Evolutionary conservation across 2,797 vertebrate genomes (phyloP).

Genomic region (Pagetopsis macropterus): DNA sequence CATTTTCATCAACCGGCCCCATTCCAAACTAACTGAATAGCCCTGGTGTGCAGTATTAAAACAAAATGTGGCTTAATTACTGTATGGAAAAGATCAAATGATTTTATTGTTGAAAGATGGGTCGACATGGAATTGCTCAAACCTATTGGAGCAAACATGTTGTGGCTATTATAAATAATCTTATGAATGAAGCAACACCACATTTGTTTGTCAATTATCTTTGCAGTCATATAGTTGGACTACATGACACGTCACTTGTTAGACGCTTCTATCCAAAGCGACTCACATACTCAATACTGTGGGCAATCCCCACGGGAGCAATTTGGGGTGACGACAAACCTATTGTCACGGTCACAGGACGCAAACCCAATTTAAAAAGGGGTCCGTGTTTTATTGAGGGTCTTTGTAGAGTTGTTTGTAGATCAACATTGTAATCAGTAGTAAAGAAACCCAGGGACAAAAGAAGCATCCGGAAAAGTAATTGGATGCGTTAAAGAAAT

Average conservation of each 20-base stretch:
- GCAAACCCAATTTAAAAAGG: not conserved
- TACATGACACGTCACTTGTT: not conserved
- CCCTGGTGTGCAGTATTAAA: not conserved
- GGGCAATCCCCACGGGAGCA: no score
- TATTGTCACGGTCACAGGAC: not conserved
- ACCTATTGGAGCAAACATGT: not conserved
- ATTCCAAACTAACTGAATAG: no score
- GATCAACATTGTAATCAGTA: not conserved
- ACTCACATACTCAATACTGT: no score
- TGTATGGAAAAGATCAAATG: not conserved
- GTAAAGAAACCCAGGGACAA: no score
- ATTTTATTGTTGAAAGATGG: not conserved
- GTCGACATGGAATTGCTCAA: not conserved
- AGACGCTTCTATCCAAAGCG: no score
- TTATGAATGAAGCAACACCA: not conserved
- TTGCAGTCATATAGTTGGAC: not conserved
- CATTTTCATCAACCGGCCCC: no score
- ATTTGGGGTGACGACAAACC: not conserved
- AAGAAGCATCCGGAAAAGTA: not conserved
- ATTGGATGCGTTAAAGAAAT: not conserved
- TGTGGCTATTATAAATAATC: not conserved
- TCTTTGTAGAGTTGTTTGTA: not conserved
- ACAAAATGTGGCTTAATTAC: not conserved
- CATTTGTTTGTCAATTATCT: not conserved
- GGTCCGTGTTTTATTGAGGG: not conserved